Conservation (phyloP, 2,113 vertebrate species). For the Emydocephalus ijimae region DNA sequence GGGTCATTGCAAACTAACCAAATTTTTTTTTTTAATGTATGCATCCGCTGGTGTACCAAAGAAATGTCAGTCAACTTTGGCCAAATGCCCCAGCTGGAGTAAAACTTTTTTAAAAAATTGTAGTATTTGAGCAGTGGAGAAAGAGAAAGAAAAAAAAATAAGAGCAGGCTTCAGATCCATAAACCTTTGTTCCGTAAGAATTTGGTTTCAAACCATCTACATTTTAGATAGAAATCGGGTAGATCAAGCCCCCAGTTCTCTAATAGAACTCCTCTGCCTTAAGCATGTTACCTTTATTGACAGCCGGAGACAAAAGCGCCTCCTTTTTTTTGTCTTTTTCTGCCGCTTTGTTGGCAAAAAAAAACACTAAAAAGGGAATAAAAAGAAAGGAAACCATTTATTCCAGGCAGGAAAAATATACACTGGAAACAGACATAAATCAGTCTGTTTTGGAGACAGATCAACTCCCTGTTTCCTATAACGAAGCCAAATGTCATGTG, state of each 20-base stretch:
- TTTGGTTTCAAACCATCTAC: not conserved
- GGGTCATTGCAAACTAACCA: not conserved
- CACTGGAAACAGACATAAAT: not conserved
- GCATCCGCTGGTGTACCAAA: not conserved
- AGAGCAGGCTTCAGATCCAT: too few relatives aligned
- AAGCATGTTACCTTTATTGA: not conserved
- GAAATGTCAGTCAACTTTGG: not conserved
- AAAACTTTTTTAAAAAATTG: not conserved
- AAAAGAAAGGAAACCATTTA: not conserved
- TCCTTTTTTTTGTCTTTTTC: not conserved
- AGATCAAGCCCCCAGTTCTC: not conserved
- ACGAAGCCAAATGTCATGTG: not conserved
- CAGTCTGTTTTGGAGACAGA: not conserved
- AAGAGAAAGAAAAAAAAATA: not conserved
- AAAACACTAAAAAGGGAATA: not conserved
- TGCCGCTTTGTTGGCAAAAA: not conserved
- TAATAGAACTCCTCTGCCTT: not conserved
- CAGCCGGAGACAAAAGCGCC: too few relatives aligned
- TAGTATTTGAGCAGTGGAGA: not conserved
- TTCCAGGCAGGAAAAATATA: not conserved
- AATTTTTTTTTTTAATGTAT: not conserved
- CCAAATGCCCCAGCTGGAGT: not conserved
- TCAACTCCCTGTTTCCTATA: not conserved
- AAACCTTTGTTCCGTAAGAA: not conserved
- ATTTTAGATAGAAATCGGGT: not conserved